phyloP scores from a whole-genome alignment of 2,888 invertebrate species.

The Tipula unca region DNA sequence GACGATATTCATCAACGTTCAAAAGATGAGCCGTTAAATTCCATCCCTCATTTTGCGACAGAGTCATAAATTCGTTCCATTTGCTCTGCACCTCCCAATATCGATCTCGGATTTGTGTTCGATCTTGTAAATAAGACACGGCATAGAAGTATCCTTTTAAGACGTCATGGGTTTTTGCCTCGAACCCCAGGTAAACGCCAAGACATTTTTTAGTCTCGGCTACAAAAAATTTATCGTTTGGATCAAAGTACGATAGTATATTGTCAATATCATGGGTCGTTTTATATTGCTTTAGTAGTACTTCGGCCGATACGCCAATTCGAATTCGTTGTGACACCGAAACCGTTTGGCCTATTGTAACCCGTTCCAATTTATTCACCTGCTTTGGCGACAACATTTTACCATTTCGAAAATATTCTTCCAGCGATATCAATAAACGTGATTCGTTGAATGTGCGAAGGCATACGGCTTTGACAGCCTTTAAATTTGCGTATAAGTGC shows the following conservation, averaged over 20 bases:
- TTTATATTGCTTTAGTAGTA: conserved; percentile 39
- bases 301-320: conserved; percentile 38
- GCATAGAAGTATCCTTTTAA: conserved; percentile 42
- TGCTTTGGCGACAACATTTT: conserved; percentile 52
- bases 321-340: conserved; percentile 39
- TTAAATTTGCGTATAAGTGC: conserved; percentile 82
- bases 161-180: conserved; percentile 39
- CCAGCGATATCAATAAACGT: conserved; percentile 61
- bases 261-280: conserved; percentile 38
- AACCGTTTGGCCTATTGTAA: conserved; percentile 50
- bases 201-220: conserved; percentile 39
- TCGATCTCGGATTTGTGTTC: conserved; percentile 42
- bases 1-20: conserved; percentile 51
- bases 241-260: conserved; percentile 41
- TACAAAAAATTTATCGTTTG: conserved; percentile 40
- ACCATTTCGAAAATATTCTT: conserved; percentile 55
- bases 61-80: conserved; percentile 44
- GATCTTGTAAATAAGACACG: conserved; percentile 40
- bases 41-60: conserved; percentile 48
- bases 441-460: conserved; percentile 75
- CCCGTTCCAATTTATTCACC: conserved; percentile 65
- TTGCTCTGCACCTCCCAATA: conserved; percentile 45
- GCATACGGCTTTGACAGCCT: conserved; percentile 72
- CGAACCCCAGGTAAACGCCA: conserved; percentile 41
- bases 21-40: conserved; percentile 48